These are phyloP conservation scores for Ichneumoninae sp. DNA, from an alignment of 2,888 invertebrate genomes.

Conservation along the genomic window DNA sequence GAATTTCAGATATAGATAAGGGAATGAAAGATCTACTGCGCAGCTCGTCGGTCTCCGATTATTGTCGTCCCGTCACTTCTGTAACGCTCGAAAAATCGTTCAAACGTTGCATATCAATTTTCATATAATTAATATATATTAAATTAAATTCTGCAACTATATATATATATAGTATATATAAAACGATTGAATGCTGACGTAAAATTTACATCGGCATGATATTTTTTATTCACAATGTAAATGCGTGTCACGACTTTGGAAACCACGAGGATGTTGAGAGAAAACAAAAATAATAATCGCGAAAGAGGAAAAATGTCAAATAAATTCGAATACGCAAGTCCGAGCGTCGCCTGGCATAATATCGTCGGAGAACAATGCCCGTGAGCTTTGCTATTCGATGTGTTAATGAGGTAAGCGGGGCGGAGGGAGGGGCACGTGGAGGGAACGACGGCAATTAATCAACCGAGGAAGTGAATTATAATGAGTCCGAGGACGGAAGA, in stretches of 20 bases:
- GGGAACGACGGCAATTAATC: constrained; percentile 75
- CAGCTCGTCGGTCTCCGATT: constrained; percentile 44
- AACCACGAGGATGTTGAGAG: neutral
- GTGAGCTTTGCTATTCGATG: constrained; percentile 61
- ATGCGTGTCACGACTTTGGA: neutral
- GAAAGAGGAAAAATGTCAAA: neutral
- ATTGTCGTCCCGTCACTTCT: constrained; percentile 45
- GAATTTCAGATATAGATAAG: constrained; percentile 66
- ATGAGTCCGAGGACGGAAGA: constrained; percentile 74
- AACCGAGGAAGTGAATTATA: constrained; percentile 76
- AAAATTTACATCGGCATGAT: too few relatives aligned
- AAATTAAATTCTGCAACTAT: too few relatives aligned
- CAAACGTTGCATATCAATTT: constrained; percentile 13
- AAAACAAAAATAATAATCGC: neutral
- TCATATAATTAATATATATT: neutral
- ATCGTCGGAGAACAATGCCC: constrained; percentile 56
- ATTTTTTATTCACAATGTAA: too few relatives aligned
- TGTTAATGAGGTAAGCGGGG: constrained; percentile 61
- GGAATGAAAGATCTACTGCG: constrained; percentile 57
- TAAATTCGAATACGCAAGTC: constrained; percentile 39
- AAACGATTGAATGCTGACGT: too few relatives aligned
- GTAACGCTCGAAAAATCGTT: constrained; percentile 19
- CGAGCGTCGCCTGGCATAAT: constrained; percentile 38
- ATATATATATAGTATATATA: too few relatives aligned
- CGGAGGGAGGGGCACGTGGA: constrained; percentile 8